These are phyloP conservation scores for Pseudochirops cupreus DNA, from an alignment of 2,797 vertebrate genomes.

Conservation along the genomic window DNA sequence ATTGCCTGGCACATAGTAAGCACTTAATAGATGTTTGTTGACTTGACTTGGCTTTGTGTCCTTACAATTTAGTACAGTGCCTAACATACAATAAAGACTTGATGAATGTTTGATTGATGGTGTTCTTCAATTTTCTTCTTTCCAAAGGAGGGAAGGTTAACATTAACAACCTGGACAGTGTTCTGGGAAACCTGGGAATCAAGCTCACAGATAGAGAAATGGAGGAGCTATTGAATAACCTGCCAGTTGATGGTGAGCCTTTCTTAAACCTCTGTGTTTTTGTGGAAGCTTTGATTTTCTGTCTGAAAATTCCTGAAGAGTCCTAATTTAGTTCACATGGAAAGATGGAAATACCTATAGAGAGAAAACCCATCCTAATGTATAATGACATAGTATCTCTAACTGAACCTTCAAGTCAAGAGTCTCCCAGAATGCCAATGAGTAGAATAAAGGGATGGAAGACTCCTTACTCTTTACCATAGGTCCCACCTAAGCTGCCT, in stretches of 20 bases:
- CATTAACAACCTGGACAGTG: not conserved
- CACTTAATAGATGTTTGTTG: not conserved
- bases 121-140: constrained; percentile 18
- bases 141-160: constrained; percentile 50
- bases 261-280: not conserved
- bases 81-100: not conserved
- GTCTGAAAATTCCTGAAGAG: constrained; percentile 38
- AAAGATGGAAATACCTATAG: too few species aligned
- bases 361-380: too few species aligned
- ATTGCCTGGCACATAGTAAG: not conserved
- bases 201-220: constrained; percentile 31
- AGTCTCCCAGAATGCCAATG: not conserved
- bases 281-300: not conserved
- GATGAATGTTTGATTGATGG: constrained; percentile 9
- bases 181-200: constrained; percentile 53
- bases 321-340: not conserved
- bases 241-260: constrained; percentile 31
- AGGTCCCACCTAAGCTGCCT: not conserved
- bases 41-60: not conserved
- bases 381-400: not conserved
- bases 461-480: not conserved
- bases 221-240: constrained; percentile 18
- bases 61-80: too few species aligned
- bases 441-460: not conserved
- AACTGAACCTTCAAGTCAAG: not conserved